phyloP scores from a whole-genome alignment of 2,797 vertebrate species.

The Syncerus caffer region DNA sequence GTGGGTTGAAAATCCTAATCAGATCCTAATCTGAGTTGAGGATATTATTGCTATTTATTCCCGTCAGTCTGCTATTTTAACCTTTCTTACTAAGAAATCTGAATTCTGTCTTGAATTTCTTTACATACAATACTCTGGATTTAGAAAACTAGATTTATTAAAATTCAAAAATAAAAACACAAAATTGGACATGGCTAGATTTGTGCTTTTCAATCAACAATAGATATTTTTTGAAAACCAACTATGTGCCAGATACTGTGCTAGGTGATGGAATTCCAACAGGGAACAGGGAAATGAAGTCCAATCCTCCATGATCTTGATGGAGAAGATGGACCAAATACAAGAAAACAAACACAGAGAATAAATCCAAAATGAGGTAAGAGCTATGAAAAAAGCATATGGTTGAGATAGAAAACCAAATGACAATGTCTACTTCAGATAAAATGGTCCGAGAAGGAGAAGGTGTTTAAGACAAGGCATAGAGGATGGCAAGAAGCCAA shows the following conservation, averaged over 20 bases:
- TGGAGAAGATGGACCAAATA: neutral
- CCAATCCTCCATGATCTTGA: neutral
- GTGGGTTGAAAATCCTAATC: neutral
- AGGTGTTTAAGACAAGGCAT: neutral
- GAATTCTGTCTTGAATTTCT: neutral
- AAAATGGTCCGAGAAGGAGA: neutral
- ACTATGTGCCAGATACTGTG: neutral
- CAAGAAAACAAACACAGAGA: neutral
- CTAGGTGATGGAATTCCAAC: neutral
- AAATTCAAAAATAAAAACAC: neutral
- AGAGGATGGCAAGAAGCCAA: neutral
- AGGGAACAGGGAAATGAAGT: neutral
- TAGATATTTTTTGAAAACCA: neutral
- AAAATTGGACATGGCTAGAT: neutral
- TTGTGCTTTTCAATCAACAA: neutral
- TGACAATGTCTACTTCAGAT: neutral
- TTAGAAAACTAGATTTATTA: conserved; percentile 29
- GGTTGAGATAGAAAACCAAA: neutral
- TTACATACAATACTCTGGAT: neutral
- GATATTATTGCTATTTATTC: neutral
- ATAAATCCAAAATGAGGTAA: neutral
- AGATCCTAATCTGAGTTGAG: neutral
- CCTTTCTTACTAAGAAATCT: neutral
- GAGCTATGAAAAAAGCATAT: neutral
- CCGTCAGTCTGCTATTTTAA: neutral